Conservation (phyloP, 2,888 invertebrate genomes). For the Cataglyphis rosenhaueri region DNA sequence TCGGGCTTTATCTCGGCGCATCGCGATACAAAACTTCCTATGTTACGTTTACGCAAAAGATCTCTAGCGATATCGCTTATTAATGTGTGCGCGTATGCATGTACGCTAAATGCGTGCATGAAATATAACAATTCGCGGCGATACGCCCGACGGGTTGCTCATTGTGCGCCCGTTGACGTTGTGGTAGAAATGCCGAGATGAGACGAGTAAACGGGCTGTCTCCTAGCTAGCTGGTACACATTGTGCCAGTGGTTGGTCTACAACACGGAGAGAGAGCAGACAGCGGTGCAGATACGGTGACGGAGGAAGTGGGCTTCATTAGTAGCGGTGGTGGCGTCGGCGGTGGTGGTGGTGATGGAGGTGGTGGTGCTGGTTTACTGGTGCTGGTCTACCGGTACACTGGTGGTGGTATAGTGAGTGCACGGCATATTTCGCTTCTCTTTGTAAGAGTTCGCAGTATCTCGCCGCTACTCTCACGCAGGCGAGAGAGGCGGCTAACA, state of each 20-base stretch:
- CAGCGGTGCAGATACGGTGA: conserved; percentile 43
- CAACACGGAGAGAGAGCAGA: conserved; percentile 59
- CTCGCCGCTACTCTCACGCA: conserved; percentile 63
- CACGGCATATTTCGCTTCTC: conserved; percentile 71
- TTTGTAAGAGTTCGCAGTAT: conserved; percentile 70
- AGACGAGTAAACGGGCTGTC: conserved; percentile 69
- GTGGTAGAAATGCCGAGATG: conserved; percentile 63
- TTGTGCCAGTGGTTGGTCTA: conserved; percentile 63
- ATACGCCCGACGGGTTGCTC: conserved; percentile 64
- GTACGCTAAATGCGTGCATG: background rate
- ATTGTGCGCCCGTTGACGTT: conserved; percentile 60
- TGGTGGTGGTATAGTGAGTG: conserved; percentile 56
- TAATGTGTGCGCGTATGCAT: background rate
- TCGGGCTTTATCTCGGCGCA: background rate
- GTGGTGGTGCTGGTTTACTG: conserved; percentile 1
- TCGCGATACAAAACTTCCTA: background rate
- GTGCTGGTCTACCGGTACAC: background rate
- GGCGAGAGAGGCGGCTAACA: conserved; percentile 51
- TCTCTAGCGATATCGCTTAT: background rate
- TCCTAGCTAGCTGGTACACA: conserved; percentile 60
- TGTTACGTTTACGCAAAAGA: background rate
- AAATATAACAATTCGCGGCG: conserved; percentile 46
- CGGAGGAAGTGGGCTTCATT: conserved; percentile 65
- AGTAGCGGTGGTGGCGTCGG: conserved; percentile 55
- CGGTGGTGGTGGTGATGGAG: conserved; percentile 54